Base-by-base conservation (phyloP, 2,113 vertebrate genomes). In the Nematolebias whitei region DNA sequence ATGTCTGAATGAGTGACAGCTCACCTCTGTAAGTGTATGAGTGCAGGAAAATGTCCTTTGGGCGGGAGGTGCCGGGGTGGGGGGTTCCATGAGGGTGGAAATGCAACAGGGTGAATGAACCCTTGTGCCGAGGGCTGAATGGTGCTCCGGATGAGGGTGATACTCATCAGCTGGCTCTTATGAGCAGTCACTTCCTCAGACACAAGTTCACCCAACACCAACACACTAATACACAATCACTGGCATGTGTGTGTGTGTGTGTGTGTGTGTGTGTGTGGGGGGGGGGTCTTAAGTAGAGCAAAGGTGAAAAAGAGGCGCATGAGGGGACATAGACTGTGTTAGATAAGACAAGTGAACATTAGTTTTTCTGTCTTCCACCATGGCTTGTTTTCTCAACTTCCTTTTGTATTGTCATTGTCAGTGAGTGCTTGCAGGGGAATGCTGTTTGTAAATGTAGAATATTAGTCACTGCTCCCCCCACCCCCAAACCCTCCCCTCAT, bases 51-150 rank as follows among this genome's bases (percentile, higher is more conserved):
- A 40, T 79, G 69, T 65, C 58, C 29, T 39, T 39, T 39, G 38
- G 8, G 12, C 12, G 12, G 68, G 82, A 3, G 10, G 39, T 19
- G 18, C 12, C 19, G 66, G 69, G 60, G 45, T 45, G 65, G 19
- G 56, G 76, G 68, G 69, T 77, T 70, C 48, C 20, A 44, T 23
- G 23, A 75, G 79, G 61, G 79, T 84, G 84, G 86, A 84, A 87
- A 86, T n/a, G 86, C 79, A 22, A 29, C 15, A 51, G 69, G 50
- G 75, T 92, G 82, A 92, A 92, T 87, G 78, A 79, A 57, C 61
- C 85, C 79, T 92, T 92, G 90, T 92, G 83, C 86, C 63, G 14
- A 2, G 68, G 38, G 77, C 86, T 89, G 90, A 90, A 90, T 89
- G 80, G 83, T 69, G 72, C 71, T 86, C 88, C 89, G 86, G 90